Base-by-base conservation (phyloP, 2,888 invertebrate genomes). In the Drosophila prolongata region DNA sequence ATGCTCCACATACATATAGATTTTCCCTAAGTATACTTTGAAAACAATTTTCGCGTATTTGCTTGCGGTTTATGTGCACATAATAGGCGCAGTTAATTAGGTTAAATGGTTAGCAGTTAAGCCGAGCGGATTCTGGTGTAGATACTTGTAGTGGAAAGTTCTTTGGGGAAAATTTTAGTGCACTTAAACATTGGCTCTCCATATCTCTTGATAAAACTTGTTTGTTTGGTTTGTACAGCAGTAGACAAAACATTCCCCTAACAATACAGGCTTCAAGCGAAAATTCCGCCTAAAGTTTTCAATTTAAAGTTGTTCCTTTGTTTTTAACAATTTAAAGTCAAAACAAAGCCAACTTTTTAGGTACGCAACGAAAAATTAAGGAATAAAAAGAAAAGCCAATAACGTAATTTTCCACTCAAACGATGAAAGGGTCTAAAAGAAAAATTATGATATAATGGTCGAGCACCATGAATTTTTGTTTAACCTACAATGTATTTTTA, bases 361-460 rank as follows among this genome's bases (percentile, higher is more conserved):
- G 44, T 16, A 47, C 6, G 24, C 52, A 76, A 58, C 43, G 53
- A 53, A 64, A 57, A 73, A 69, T 67, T 74, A 70, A 60, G 66
- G 58, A 46, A 55, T 43, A 62, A 76, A 71, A 75, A 69, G 68
- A 68, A 65, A 61, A 70, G 78, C 68, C 79, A 80, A 85, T 89
- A 87, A 87, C 80, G 77, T 53, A 81, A 88, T 89, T 87, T 87
- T 89, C 89, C 89, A 83, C 89, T 87, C 81, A 78, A 88, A 76
- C 69, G 89, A 77, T 81, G 75, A 87, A 86, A 89, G 76, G 76
- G 78, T 77, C 75, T 47, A 50, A 52, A 52, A 53, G 16, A 54
- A 70, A 71, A 57, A 56, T 14, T 37, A 35, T n/a, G 60, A 30
- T 37, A 59, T 44, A 53, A 53, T 57, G 61, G 54, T 38, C n/a